phyloP scores from a whole-genome alignment of 1,140 invertebrate genomes.

The Dreissena polymorpha region DNA sequence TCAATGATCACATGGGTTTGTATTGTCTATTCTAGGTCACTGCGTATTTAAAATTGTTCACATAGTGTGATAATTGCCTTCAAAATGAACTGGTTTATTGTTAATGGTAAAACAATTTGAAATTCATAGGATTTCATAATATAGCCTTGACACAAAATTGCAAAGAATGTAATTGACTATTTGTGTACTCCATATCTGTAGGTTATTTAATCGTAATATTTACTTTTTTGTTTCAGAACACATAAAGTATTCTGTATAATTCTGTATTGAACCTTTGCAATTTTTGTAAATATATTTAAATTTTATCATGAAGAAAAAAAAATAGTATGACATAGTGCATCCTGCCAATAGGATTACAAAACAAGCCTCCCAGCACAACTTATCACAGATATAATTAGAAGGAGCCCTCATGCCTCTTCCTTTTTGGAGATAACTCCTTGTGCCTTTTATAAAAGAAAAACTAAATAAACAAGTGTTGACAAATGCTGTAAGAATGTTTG shows the following conservation, averaged over 20 bases:
- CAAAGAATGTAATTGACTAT: neutral
- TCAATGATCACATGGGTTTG: neutral
- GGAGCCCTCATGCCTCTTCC: too few relatives aligned
- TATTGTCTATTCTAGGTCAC: slow-evolving; percentile 1
- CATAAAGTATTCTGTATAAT: too few relatives aligned
- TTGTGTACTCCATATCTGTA: neutral
- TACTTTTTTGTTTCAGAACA: neutral
- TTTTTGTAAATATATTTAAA: too few relatives aligned
- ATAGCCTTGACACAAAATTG: neutral
- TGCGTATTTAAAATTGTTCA: neutral
- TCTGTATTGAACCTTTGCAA: too few relatives aligned
- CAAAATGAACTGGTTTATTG: neutral
- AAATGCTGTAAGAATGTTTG: neutral
- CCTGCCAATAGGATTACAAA: too few relatives aligned
- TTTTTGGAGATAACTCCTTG: too few relatives aligned
- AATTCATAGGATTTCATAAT: neutral
- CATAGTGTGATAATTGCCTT: neutral
- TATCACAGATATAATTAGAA: too few relatives aligned
- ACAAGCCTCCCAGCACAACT: too few relatives aligned
- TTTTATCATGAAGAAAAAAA: too few relatives aligned
- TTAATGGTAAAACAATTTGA: neutral
- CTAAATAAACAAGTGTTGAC: too few relatives aligned
- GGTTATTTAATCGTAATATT: neutral
- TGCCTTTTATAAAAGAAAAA: too few relatives aligned
- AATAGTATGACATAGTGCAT: too few relatives aligned